Conservation (phyloP, 2,113 vertebrate genomes). For the Rhombomys opimus region DNA sequence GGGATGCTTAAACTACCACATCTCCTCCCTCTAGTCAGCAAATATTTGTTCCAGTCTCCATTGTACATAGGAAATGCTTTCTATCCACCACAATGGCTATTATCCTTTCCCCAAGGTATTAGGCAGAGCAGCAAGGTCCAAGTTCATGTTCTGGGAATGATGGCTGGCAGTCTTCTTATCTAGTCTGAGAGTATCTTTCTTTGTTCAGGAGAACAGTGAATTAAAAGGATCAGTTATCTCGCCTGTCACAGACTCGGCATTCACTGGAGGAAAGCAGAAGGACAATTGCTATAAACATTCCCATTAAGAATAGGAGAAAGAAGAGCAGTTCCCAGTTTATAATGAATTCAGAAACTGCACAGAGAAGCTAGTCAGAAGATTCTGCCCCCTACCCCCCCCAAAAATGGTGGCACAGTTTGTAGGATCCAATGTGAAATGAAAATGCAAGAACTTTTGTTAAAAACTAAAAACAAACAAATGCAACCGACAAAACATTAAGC, state of each 20-base stretch:
- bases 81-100: not conserved
- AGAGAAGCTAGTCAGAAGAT: not conserved
- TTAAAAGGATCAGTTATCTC: constrained; percentile 48
- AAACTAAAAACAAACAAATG: not conserved
- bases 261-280: not conserved
- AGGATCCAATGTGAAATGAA: not conserved
- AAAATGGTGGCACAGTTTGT: not conserved
- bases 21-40: not conserved
- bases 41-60: not conserved
- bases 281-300: not conserved
- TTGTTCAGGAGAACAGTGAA: not conserved
- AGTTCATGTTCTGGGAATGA: constrained; percentile 1
- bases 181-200: not conserved
- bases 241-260: not conserved
- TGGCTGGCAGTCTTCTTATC: not conserved
- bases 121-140: constrained; percentile 5
- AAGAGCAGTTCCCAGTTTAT: not conserved
- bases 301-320: not conserved
- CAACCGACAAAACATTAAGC: too few relatives aligned
- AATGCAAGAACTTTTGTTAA: not conserved
- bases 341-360: constrained; percentile 22
- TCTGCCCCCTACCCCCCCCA: not conserved
- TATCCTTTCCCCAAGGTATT: not conserved
- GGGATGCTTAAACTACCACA: not conserved
- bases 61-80: not conserved